phyloP scores from a whole-genome alignment of 2,113 vertebrate species.

The Eonycteris spelaea region DNA sequence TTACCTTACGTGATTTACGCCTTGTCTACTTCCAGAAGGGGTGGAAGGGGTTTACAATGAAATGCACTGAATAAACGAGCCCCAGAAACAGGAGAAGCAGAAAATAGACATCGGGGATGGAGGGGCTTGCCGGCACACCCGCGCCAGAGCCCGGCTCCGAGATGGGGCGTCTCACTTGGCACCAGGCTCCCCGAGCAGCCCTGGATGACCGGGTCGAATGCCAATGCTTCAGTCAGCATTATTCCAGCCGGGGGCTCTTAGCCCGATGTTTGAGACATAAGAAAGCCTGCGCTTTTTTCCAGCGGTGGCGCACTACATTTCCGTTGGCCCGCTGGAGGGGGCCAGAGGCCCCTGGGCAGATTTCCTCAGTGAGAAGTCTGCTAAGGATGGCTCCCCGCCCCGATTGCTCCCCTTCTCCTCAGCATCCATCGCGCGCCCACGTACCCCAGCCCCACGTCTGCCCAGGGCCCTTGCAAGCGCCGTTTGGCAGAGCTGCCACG shows the following conservation, averaged over 20 bases:
- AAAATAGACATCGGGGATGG: neutral
- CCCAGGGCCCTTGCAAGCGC: neutral
- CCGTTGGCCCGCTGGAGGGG: neutral
- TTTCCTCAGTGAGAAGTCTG: neutral
- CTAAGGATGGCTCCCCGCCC: neutral
- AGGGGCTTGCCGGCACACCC: neutral
- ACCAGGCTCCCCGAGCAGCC: neutral
- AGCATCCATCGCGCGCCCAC: fast-evolving
- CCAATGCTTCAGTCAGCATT: neutral
- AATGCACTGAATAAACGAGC: neutral
- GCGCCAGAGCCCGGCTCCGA: neutral
- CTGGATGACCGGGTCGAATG: neutral
- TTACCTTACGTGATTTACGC: neutral
- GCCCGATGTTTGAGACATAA: neutral
- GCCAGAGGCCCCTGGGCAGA: neutral
- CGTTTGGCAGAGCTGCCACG: neutral
- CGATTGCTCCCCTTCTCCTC: too few species aligned
- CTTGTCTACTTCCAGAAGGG: neutral
- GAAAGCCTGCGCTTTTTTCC: neutral
- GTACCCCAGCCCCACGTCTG: neutral
- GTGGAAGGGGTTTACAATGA: neutral
- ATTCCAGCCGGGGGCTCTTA: neutral
- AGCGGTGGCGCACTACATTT: neutral
- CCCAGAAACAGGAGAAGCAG: neutral
- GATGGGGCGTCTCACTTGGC: neutral